phyloP scores from a whole-genome alignment of 2,888 invertebrate genomes.

The Caradrina clavipalpis region DNA sequence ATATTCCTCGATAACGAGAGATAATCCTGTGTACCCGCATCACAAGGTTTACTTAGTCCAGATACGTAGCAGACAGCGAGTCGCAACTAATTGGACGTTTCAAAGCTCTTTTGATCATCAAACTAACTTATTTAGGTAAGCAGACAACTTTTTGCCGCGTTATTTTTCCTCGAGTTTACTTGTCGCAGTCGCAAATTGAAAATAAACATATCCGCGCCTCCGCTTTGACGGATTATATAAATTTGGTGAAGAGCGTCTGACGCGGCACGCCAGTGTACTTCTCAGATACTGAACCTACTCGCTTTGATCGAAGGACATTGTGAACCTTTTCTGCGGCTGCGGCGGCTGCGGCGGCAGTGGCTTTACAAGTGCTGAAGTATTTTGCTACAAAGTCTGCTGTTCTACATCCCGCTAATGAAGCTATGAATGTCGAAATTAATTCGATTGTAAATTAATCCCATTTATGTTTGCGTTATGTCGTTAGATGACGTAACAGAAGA shows the following conservation, averaged over 20 bases:
- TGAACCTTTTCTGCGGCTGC: constrained; percentile 1
- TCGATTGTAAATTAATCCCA: no score
- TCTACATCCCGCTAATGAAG: background rate
- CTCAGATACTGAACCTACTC: constrained; percentile 8
- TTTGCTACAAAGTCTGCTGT: background rate
- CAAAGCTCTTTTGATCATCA: constrained; percentile 61
- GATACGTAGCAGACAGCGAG: constrained; percentile 34
- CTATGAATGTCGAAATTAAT: background rate
- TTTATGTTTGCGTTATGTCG: no score
- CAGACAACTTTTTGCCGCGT: constrained; percentile 43
- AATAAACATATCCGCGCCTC: constrained; percentile 74
- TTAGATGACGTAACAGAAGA: no score
- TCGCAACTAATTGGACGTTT: constrained; percentile 52
- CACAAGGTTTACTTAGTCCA: constrained; percentile 25
- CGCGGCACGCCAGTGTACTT: background rate
- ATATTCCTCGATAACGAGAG: constrained; percentile 5
- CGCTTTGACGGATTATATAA: constrained; percentile 71
- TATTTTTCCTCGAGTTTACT: constrained; percentile 42
- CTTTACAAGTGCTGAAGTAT: background rate
- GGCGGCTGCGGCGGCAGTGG: no score
- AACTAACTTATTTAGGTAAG: constrained; percentile 60
- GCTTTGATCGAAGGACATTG: background rate
- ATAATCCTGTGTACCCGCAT: constrained; percentile 17
- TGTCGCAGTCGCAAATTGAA: constrained; percentile 70
- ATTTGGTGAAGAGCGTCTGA: constrained; percentile 27